Conservation (phyloP, 2,888 invertebrate species). For the Parnassius smintheus region DNA sequence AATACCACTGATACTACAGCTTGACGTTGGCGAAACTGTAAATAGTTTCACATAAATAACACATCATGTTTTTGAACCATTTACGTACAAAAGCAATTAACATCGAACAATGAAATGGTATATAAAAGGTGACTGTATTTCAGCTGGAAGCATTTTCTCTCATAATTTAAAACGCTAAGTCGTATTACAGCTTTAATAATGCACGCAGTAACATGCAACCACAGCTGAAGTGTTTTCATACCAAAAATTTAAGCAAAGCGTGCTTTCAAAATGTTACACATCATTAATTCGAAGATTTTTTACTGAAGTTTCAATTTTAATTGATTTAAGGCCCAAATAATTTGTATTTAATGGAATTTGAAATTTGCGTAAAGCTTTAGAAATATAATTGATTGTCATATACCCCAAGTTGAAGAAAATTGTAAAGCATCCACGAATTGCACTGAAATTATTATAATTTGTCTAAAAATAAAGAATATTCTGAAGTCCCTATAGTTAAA, state of each 20-base stretch:
- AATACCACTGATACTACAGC: constrained; percentile 74
- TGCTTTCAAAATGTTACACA: constrained; percentile 1
- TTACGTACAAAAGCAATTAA: not conserved
- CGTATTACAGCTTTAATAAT: constrained; percentile 1
- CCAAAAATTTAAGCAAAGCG: constrained; percentile 18
- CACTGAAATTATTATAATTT: constrained; percentile 27
- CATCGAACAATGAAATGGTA: not conserved
- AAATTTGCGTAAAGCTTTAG: constrained; percentile 16
- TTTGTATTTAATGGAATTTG: too few species aligned
- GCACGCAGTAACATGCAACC: constrained; percentile 11
- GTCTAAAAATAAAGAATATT: constrained; percentile 11
- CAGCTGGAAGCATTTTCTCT: constrained; percentile 10
- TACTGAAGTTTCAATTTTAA: too few species aligned
- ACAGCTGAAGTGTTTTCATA: not conserved
- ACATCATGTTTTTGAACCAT: constrained; percentile 5
- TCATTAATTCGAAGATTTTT: too few species aligned
- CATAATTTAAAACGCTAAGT: constrained; percentile 5
- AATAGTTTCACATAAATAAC: constrained; percentile 30
- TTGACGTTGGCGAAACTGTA: constrained; percentile 82
- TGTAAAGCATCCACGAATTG: constrained; percentile 29
- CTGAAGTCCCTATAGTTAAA: constrained; percentile 9
- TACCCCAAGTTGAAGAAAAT: constrained; percentile 28
- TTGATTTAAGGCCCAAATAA: too few species aligned
- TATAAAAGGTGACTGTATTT: not conserved
- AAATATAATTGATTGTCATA: constrained; percentile 14